Conservation (phyloP, 1,140 invertebrate genomes). For the Drosophila lowei region DNA sequence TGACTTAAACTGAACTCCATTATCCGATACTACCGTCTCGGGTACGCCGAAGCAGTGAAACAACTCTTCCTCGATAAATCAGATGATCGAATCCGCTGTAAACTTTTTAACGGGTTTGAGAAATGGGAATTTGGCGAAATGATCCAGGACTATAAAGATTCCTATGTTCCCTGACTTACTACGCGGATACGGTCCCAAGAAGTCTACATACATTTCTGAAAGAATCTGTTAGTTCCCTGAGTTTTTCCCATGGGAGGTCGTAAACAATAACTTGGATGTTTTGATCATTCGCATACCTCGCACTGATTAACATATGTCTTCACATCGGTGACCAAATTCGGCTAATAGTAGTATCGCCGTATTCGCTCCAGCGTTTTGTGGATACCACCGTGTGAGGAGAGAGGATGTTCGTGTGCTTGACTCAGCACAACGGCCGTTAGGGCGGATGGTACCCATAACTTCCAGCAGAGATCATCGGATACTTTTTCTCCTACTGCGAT, state of each 20-base stretch:
- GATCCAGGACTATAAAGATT: constrained; percentile 7
- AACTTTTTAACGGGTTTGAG: not conserved
- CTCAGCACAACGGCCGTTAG: not conserved
- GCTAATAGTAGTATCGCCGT: constrained; percentile 6
- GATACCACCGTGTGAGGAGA: constrained; percentile 4
- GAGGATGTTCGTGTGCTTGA: not conserved
- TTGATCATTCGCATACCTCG: not conserved
- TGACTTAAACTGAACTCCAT: not conserved
- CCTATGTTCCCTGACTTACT: constrained; percentile 9
- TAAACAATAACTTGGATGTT: not conserved
- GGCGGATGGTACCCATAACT: constrained; percentile 1
- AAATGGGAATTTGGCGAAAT: constrained; percentile 4
- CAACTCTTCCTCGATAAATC: not conserved
- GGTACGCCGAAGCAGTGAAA: constrained; percentile 9
- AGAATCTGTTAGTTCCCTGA: too few species aligned
- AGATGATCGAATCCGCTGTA: too few species aligned
- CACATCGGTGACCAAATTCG: not conserved
- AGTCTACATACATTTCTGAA: not conserved
- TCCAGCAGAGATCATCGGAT: constrained; percentile 1
- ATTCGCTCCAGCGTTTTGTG: constrained; percentile 3
- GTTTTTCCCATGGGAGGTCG: too few species aligned
- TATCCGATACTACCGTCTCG: not conserved
- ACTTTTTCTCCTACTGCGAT: constrained; percentile 5
- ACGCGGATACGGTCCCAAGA: constrained; percentile 3
- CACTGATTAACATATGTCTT: constrained; percentile 4